Percentiles rank a stretch among this genome's conserved stretches.
These are phyloP conservation scores for Bombus picipes DNA, from an alignment of 1,140 invertebrate genomes.

Conservation along the genomic window DNA sequence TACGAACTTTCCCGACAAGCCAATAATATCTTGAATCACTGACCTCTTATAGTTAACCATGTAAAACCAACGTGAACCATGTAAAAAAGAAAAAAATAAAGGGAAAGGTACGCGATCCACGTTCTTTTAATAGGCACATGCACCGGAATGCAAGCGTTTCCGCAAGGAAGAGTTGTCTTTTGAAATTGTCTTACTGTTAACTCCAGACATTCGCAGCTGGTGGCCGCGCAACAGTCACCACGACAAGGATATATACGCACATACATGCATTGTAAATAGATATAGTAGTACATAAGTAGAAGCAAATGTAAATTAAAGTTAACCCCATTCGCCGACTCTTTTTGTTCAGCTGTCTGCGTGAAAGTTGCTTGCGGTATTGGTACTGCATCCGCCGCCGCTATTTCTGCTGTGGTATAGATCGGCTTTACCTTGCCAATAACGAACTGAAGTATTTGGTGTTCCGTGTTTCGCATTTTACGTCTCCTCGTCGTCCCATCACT, in stretches of 20 bases:
- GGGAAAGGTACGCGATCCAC: background rate
- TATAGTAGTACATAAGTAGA: conserved; percentile 31
- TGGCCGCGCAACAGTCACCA: background rate
- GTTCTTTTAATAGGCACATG: background rate
- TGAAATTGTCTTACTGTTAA: conserved; percentile 13
- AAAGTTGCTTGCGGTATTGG: background rate
- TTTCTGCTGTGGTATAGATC: conserved; percentile 54
- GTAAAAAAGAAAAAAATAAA: background rate
- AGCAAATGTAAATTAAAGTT: conserved; percentile 71
- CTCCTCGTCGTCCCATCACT: background rate
- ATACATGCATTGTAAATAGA: conserved; percentile 24
- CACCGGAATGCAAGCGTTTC: background rate
- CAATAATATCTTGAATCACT: too few species aligned
- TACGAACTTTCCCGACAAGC: too few species aligned
- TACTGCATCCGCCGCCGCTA: conserved; percentile 7
- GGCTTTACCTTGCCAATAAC: conserved; percentile 66
- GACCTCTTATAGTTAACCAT: background rate
- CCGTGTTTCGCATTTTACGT: conserved; percentile 56
- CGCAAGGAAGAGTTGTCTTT: background rate
- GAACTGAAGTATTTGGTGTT: conserved; percentile 52
- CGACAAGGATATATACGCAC: background rate
- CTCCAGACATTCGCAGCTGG: conserved; percentile 23
- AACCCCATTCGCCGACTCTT: conserved; percentile 61
- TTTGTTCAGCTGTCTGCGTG: conserved; percentile 59
- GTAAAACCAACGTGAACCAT: background rate